Evolutionary conservation across 2,797 vertebrate genomes (phyloP).

Genomic region (Bradypodion pumilum): DNA sequence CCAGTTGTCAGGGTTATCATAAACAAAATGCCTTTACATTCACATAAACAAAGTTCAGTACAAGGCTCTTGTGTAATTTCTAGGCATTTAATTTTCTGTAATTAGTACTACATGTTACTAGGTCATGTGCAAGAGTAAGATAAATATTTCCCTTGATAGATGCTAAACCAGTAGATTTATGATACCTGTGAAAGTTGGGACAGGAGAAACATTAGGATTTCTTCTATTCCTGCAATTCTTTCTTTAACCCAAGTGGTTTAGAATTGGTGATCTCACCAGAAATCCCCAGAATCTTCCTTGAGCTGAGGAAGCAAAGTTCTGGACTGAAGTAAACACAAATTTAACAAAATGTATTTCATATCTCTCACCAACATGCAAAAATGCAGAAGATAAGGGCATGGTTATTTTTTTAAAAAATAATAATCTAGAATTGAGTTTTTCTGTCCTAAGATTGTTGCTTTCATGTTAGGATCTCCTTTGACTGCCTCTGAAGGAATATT

Average conservation of each 20-base stretch:
- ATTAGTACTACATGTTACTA: too few relatives aligned
- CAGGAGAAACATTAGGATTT: too few relatives aligned
- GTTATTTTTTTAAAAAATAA: background rate
- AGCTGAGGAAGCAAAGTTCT: background rate
- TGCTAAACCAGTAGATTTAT: background rate
- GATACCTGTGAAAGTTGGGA: too few relatives aligned
- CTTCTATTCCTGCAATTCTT: too few relatives aligned
- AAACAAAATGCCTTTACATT: background rate
- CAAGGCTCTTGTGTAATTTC: background rate
- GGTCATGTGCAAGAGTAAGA: background rate
- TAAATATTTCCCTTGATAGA: background rate
- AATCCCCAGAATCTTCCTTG: background rate
- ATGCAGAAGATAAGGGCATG: too few relatives aligned
- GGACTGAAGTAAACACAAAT: background rate
- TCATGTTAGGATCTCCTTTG: too few relatives aligned
- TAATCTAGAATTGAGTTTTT: too few relatives aligned
- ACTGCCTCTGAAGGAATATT: background rate
- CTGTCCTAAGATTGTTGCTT: too few relatives aligned
- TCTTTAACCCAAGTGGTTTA: too few relatives aligned
- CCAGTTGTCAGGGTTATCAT: background rate
- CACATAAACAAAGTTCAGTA: background rate
- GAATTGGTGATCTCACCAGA: too few relatives aligned
- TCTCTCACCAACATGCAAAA: background rate
- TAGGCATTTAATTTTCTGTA: background rate
- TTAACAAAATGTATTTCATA: background rate